Evolutionary conservation across 2,888 invertebrate species (phyloP), one percentile per base, ranked within the genome.

Genomic region (Chaetogeoica ovagalla): DNA sequence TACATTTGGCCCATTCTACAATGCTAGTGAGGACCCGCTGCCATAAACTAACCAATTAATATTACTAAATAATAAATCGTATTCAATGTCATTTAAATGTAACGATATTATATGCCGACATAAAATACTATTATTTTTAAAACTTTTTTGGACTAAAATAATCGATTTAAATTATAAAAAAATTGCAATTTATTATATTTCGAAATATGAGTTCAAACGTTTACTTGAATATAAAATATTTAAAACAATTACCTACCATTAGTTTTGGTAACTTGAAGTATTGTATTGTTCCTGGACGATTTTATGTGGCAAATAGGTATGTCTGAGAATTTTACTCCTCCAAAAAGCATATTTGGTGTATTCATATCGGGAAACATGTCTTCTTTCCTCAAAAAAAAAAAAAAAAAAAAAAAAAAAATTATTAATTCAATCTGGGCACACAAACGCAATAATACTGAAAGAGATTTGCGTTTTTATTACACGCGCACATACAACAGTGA

Each of bases 211-310:
- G 6, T 55, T 55, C 6, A 19, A 55, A 55, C 19, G 13, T 52
- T 11, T 4, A 39, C 39, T 39, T 39, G 5, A 39, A 48, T 48
- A 48, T 9, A 48, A 48, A 48, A 48, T 6, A 8, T 39, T 6
- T 8, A 57, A 62, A 48, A 17, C 73, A 57, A 68, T 43, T 77
- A 82, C 72, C 84, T 86, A 86, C 95, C 95, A 86, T 89, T 89
- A 82, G 88, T 85, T 86, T 95, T 91, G 1, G 93, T 91, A 60
- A 96, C 85, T 15, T 89, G 88, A 81, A 97, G 89, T 81, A 96
- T 92, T 15, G 97, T 97, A 86, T 98, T 98, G 87, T 98, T 98
- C 82, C 90, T 90, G 15, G 93, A 91, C 0, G 94, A 92, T 85
- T 91, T 89, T 69, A 98, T 91, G 86, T 95, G 92, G 84, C 93